Evolutionary conservation across 1,140 invertebrate genomes (phyloP).

Genomic region (Cataglyphis hispanica): DNA sequence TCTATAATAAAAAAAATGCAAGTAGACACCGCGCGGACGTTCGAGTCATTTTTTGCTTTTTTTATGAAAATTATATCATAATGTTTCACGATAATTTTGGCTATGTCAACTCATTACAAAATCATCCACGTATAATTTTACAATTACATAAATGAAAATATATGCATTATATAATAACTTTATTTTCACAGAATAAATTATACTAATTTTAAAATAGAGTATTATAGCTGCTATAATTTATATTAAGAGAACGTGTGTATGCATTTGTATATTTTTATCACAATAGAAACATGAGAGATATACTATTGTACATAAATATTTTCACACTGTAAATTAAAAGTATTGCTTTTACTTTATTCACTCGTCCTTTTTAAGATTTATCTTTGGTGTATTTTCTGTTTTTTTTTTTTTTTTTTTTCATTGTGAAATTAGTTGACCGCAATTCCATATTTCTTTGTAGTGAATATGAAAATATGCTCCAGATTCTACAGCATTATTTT

Average conservation of each 20-base stretch:
- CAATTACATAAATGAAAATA: too few relatives aligned
- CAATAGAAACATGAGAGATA: neutral
- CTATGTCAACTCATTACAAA: neutral
- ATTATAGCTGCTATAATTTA: neutral
- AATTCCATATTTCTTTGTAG: neutral
- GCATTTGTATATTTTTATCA: neutral
- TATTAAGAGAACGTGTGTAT: neutral
- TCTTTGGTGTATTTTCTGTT: neutral
- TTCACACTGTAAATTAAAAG: slow-evolving; percentile 12
- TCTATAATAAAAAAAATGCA: neutral
- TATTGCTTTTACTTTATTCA: neutral
- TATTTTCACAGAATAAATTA: too few relatives aligned
- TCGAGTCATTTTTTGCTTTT: neutral
- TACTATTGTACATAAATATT: neutral
- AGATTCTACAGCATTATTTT: neutral
- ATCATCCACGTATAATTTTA: too few relatives aligned
- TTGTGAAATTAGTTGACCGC: neutral
- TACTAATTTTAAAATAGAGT: neutral
- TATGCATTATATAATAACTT: too few relatives aligned
- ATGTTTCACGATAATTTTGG: neutral
- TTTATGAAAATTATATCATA: neutral
- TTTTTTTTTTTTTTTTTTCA: neutral
- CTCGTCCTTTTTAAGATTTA: slow-evolving; percentile 7
- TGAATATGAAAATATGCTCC: neutral
- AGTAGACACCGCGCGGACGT: too few relatives aligned